These are phyloP conservation scores for Leucopternis melanops DNA, from an alignment of 2,113 vertebrate species.

Conservation along the genomic window DNA sequence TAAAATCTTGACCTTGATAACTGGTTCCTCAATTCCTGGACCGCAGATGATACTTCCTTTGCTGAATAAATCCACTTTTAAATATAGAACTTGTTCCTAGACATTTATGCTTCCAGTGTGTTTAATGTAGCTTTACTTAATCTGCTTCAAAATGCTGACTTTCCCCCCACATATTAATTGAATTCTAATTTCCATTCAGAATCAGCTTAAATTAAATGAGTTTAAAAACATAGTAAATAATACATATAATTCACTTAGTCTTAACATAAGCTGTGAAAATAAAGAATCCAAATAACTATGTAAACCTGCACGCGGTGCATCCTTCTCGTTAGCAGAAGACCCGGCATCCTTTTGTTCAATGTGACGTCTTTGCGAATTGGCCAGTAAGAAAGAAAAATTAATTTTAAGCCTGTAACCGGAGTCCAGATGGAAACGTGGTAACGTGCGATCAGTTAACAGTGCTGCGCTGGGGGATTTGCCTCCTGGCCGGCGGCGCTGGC, in stretches of 20 bases:
- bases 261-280: neutral
- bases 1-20: constrained; percentile 47
- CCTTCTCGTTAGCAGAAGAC: neutral
- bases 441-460: neutral
- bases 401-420: neutral
- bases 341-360: fast-evolving
- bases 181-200: constrained; percentile 29
- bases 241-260: neutral
- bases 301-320: neutral
- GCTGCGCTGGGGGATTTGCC: neutral
- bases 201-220: neutral
- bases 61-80: neutral
- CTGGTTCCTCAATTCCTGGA: neutral
- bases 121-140: constrained; percentile 15
- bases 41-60: neutral
- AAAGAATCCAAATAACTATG: neutral
- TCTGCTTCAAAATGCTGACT: constrained; percentile 7
- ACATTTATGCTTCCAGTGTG: neutral
- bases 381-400: too few relatives aligned
- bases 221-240: constrained; percentile 39
- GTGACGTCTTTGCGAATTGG: fast-evolving
- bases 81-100: neutral
- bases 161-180: neutral
- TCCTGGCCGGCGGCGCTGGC: neutral
- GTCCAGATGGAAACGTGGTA: too few relatives aligned